These are phyloP conservation scores for Dicrurus megarhynchus DNA, from an alignment of 2,113 vertebrate species.

Conservation along the genomic window DNA sequence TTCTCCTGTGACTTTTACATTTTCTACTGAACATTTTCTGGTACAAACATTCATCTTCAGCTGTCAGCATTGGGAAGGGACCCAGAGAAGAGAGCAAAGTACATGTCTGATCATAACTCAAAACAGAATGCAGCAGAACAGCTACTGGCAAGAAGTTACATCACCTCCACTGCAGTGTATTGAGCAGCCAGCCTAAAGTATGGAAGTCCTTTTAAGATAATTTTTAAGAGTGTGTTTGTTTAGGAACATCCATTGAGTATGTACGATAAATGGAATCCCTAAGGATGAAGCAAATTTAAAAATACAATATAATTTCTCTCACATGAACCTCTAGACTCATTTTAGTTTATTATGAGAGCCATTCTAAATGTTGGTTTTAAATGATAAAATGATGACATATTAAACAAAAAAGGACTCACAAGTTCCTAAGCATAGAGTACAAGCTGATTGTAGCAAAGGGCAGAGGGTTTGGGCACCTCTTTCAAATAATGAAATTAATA, in stretches of 20 bases:
- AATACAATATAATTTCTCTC: not conserved
- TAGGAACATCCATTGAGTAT: not conserved
- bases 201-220: not conserved
- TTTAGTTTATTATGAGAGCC: not conserved
- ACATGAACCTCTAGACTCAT: not conserved
- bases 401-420: not conserved
- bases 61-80: not conserved
- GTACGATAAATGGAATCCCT: not conserved
- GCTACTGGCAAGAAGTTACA: not conserved
- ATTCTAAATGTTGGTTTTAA: not conserved
- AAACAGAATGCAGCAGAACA: not conserved
- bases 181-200: not conserved
- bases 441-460: not conserved
- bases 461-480: not conserved
- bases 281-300: not conserved
- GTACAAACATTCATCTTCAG: not conserved
- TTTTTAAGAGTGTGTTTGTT: not conserved
- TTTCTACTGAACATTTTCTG: not conserved
- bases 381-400: not conserved
- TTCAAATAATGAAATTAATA: not conserved
- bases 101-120: not conserved
- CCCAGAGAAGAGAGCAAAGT: not conserved
- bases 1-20: not conserved
- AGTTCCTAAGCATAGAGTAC: not conserved
- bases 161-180: not conserved